These are phyloP conservation scores for Ophion costatus DNA, from an alignment of 2,888 invertebrate species.

Conservation along the genomic window DNA sequence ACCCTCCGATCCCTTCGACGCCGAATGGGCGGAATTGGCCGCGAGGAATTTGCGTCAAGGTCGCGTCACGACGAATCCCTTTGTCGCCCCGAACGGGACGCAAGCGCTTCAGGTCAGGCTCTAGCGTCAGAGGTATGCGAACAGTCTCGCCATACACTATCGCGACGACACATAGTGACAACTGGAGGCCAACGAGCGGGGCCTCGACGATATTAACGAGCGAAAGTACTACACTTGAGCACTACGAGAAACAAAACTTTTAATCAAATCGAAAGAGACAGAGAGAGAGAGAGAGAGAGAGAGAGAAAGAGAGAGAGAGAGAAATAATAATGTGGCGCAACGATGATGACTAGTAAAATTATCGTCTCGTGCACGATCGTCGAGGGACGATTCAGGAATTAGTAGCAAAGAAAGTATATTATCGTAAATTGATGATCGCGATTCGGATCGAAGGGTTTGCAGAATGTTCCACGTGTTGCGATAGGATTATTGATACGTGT, in stretches of 20 bases:
- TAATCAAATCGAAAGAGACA: neutral
- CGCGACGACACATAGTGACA: slow-evolving; percentile 77
- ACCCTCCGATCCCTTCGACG: slow-evolving; percentile 90
- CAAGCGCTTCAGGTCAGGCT: slow-evolving; percentile 87
- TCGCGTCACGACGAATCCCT: slow-evolving; percentile 86
- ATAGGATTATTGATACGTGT: slow-evolving; percentile 29
- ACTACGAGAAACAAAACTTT: neutral
- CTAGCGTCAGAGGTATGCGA: slow-evolving; percentile 83
- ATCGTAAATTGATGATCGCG: neutral
- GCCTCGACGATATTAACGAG: slow-evolving; percentile 66
- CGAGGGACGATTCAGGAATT: neutral
- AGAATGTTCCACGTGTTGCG: slow-evolving; percentile 52
- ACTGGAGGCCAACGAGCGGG: slow-evolving; percentile 61
- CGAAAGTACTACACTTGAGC: slow-evolving; percentile 69
- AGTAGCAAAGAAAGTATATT: neutral
- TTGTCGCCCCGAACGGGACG: slow-evolving; percentile 85
- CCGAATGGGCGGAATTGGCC: slow-evolving; percentile 91
- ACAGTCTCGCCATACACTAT: slow-evolving; percentile 78
- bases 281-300: neutral
- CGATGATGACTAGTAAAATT: neutral
- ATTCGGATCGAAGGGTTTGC: slow-evolving; percentile 48
- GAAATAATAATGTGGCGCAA: neutral
- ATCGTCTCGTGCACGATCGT: neutral
- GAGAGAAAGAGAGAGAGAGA: neutral
- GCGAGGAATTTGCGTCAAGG: slow-evolving; percentile 84